These are phyloP conservation scores for Tretioscincus oriximinensis DNA, from an alignment of 2,113 vertebrate species.

Conservation along the genomic window DNA sequence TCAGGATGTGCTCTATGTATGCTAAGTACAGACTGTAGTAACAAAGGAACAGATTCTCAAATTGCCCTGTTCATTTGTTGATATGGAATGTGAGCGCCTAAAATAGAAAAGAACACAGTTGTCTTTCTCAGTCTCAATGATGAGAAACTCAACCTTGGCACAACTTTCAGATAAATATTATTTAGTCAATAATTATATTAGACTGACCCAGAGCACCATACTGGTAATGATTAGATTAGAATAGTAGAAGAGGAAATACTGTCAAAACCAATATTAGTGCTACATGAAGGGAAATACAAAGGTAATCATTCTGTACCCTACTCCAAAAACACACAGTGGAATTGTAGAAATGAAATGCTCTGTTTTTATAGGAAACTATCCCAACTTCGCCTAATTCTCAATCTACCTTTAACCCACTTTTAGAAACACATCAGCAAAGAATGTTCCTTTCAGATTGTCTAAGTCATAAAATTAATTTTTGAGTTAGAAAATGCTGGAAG, in stretches of 20 bases:
- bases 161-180: slow-evolving; percentile 38
- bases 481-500: too few relatives aligned
- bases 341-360: neutral
- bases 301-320: slow-evolving; percentile 11
- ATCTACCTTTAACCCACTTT: too few relatives aligned
- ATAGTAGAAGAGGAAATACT: slow-evolving; percentile 48
- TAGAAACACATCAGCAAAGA: too few relatives aligned
- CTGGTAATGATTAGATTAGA: slow-evolving; percentile 53
- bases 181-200: slow-evolving; percentile 46
- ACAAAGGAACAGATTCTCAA: rapidly evolving
- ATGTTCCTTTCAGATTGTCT: too few relatives aligned
- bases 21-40: rapidly evolving
- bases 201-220: slow-evolving; percentile 35
- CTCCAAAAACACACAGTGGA: slow-evolving; percentile 9
- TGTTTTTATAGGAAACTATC: too few relatives aligned
- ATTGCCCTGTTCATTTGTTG: neutral
- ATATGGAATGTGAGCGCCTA: rapidly evolving
- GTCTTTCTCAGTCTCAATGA: neutral
- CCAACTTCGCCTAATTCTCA: too few relatives aligned
- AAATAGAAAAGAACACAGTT: slow-evolving; percentile 3
- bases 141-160: slow-evolving; percentile 16
- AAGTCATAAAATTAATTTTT: too few relatives aligned
- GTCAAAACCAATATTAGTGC: slow-evolving; percentile 39
- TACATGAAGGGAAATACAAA: slow-evolving; percentile 49
- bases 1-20: neutral